Percentiles rank a stretch among this genome's conserved stretches.
phyloP scores from a whole-genome alignment of 1,140 invertebrate species.

The Orchestia grillus region DNA sequence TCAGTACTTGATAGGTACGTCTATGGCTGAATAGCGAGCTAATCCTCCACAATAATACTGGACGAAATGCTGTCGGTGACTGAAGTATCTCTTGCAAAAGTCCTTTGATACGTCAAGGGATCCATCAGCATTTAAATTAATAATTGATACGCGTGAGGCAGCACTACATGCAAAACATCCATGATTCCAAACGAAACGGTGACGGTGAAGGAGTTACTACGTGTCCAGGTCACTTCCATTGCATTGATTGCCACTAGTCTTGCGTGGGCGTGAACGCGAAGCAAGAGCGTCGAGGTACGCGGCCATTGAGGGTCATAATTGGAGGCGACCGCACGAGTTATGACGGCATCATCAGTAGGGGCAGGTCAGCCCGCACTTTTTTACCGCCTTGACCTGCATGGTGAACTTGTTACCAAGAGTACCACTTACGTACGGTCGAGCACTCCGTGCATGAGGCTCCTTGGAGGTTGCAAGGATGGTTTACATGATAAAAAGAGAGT shows the following conservation, averaged over 20 bases:
- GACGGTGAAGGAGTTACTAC: not conserved
- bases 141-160: too few species aligned
- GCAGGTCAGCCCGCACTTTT: not conserved
- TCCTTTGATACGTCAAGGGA: too few species aligned
- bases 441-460: not conserved
- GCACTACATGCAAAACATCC: too few species aligned
- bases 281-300: not conserved
- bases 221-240: not conserved
- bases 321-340: not conserved
- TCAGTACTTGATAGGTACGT: not conserved
- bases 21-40: too few species aligned
- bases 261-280: not conserved
- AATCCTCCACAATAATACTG: too few species aligned
- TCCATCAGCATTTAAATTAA: too few species aligned
- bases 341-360: not conserved
- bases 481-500: not conserved
- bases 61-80: too few species aligned
- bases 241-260: not conserved
- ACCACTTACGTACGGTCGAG: not conserved
- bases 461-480: not conserved
- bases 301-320: not conserved
- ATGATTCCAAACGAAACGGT: too few species aligned
- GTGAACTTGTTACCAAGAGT: not conserved
- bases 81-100: too few species aligned
- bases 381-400: not conserved